Percentiles rank a stretch among this genome's conserved stretches.
Evolutionary conservation across 2,888 invertebrate species (phyloP).

Genomic region (Melanotus villosus): DNA sequence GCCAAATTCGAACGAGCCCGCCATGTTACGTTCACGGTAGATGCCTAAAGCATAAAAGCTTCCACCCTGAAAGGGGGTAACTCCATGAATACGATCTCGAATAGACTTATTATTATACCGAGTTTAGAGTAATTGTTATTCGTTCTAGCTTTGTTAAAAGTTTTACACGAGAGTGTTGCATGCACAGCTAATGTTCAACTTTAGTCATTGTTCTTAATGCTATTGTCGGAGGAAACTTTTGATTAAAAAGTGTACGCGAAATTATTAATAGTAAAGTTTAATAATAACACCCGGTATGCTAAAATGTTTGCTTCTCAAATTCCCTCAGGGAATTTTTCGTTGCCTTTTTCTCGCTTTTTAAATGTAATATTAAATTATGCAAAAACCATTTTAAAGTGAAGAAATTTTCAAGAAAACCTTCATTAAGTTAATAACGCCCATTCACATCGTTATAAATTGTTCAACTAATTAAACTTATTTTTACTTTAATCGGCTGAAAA

Average conservation of each 20-base stretch:
- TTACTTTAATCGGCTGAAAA: neutral
- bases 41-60: conserved; percentile 40
- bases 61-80: conserved; percentile 44
- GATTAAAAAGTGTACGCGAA: conserved; percentile 31
- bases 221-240: conserved; percentile 33
- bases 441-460: no score
- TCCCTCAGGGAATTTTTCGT: neutral
- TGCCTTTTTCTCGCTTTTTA: neutral
- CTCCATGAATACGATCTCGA: conserved; percentile 38
- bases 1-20: conserved; percentile 52
- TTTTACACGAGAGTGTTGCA: conserved; percentile 39
- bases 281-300: conserved; percentile 4
- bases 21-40: conserved; percentile 50
- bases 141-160: conserved; percentile 43
- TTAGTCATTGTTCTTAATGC: conserved; percentile 38
- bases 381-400: neutral
- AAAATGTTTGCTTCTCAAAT: conserved; percentile 9
- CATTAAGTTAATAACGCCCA: neutral
- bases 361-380: neutral
- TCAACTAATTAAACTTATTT: neutral
- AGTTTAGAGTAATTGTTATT: conserved; percentile 44
- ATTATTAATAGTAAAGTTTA: conserved; percentile 37
- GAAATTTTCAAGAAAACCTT: neutral
- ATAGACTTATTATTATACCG: conserved; percentile 38
- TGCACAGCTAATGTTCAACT: conserved; percentile 41